These are phyloP conservation scores for Pantherophis alleghaniensis DNA, from an alignment of 2,797 vertebrate species.

Conservation along the genomic window DNA sequence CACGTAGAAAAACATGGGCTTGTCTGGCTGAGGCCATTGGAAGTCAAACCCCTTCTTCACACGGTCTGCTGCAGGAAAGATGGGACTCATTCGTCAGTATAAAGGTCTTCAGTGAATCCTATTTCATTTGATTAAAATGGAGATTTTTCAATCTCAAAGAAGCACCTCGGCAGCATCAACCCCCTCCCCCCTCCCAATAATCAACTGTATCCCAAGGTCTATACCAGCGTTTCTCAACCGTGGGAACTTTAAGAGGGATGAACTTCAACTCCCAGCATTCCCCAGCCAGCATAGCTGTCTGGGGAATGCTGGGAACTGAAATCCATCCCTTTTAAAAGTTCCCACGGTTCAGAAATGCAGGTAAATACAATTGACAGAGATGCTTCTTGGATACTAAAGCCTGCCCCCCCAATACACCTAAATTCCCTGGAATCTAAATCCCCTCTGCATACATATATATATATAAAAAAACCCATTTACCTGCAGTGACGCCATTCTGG, in stretches of 20 bases:
- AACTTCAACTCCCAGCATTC: not conserved
- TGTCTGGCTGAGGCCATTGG: slow-evolving; percentile 98
- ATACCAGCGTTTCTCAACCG: not conserved
- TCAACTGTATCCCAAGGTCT: rapidly evolving
- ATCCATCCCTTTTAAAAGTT: not conserved
- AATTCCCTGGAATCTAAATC: not conserved
- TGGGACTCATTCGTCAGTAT: not conserved
- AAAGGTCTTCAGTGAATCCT: not conserved
- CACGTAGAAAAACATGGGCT: slow-evolving; percentile 99
- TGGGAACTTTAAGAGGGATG: not conserved
- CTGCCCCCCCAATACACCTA: rapidly evolving
- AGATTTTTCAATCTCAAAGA: not conserved
- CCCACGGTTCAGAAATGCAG: not conserved
- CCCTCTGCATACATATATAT: too few species aligned
- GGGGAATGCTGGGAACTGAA: not conserved
- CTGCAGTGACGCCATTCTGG: slow-evolving; percentile 96
- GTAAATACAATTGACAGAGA: not conserved
- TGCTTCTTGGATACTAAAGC: not conserved
- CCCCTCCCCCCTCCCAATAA: not conserved
- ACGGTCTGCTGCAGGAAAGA: slow-evolving; percentile 82
- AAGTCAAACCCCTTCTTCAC: slow-evolving; percentile 99
- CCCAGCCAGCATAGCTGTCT: not conserved
- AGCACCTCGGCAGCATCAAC: not conserved
- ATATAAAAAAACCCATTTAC: too few species aligned
- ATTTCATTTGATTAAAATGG: not conserved